Evolutionary conservation across 2,888 invertebrate species (phyloP).

Genomic region (Cheilosia vernalis): DNA sequence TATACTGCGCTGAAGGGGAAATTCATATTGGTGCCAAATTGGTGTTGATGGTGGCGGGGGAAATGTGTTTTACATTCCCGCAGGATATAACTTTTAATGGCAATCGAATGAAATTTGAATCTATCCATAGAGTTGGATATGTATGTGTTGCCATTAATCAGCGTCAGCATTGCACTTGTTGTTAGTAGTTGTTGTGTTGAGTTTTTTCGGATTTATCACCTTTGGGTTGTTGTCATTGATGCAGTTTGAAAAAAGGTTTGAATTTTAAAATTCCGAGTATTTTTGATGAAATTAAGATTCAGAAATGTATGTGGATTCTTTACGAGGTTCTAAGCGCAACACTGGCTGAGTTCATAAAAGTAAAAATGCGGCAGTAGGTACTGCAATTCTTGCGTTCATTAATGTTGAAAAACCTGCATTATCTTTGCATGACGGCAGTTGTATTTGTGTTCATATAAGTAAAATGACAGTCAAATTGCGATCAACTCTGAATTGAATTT

Average conservation of each 20-base stretch:
- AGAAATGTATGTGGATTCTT: too few species aligned
- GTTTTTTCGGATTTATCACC: not conserved
- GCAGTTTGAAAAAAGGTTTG: not conserved
- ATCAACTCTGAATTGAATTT: too few species aligned
- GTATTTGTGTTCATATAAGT: too few species aligned
- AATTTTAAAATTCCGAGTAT: not conserved
- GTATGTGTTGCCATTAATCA: slow-evolving; percentile 1
- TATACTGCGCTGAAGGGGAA: slow-evolving; percentile 7
- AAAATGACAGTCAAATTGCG: too few species aligned
- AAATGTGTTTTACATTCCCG: slow-evolving; percentile 34
- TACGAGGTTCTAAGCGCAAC: too few species aligned
- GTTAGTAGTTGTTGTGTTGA: not conserved
- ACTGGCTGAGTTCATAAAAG: too few species aligned
- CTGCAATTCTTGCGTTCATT: too few species aligned
- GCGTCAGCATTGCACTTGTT: slow-evolving; percentile 5
- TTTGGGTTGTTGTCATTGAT: not conserved
- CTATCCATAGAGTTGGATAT: slow-evolving; percentile 4
- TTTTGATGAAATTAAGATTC: too few species aligned
- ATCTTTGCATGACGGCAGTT: too few species aligned
- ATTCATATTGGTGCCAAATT: slow-evolving; percentile 27
- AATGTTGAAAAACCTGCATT: too few species aligned
- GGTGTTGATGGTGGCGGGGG: slow-evolving; percentile 5
- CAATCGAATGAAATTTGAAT: slow-evolving; percentile 41
- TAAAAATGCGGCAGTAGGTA: too few species aligned
- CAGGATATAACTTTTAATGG: slow-evolving; percentile 53